These are phyloP conservation scores for Pseudomugil tenellus DNA, from an alignment of 2,797 vertebrate species.

Conservation along the genomic window DNA sequence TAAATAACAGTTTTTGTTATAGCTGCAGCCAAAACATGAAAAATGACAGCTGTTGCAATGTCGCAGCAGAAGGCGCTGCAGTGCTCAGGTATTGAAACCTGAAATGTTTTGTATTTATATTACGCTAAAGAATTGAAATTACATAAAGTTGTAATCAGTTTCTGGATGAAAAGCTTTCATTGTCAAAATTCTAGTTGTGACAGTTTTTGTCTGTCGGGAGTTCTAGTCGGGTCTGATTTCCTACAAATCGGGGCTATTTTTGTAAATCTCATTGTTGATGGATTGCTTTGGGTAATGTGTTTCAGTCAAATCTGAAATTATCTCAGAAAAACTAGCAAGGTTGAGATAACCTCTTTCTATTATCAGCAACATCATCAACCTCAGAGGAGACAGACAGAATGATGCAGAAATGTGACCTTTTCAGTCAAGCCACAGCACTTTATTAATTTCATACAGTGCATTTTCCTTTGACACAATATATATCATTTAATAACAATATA, in stretches of 20 bases:
- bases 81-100: neutral
- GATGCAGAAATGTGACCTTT: constrained; percentile 89
- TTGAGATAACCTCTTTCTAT: constrained; percentile 14
- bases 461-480: constrained; percentile 92
- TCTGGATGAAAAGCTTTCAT: constrained; percentile 1
- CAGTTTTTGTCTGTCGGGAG: neutral
- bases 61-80: constrained; percentile 47
- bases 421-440: constrained; percentile 88
- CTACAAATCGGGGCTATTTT: constrained; percentile 6
- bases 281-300: neutral
- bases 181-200: neutral
- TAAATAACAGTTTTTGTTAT: neutral
- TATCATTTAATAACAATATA: constrained; percentile 88
- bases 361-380: constrained; percentile 8
- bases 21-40: neutral
- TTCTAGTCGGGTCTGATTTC: neutral
- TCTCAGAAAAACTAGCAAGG: no score
- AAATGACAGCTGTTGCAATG: neutral
- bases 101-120: neutral
- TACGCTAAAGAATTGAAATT: neutral
- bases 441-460: constrained; percentile 92
- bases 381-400: constrained; percentile 39
- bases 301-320: no score
- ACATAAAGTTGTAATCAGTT: neutral
- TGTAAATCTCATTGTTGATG: neutral